These are phyloP conservation scores for Hemicordylus capensis DNA, from an alignment of 2,113 vertebrate genomes.

Conservation along the genomic window DNA sequence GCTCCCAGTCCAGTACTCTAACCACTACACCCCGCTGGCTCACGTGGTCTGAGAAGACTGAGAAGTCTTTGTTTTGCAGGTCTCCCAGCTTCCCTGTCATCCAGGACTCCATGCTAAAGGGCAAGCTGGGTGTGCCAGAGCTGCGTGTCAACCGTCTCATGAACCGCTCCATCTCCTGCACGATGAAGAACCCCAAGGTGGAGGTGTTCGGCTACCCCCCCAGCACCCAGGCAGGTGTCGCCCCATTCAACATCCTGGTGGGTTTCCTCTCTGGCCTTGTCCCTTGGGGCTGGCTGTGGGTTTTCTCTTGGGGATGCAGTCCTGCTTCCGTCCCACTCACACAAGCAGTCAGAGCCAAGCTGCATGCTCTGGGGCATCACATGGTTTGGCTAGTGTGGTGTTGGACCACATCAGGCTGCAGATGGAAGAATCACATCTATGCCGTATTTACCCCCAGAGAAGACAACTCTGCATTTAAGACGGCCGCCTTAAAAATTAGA, in stretches of 20 bases:
- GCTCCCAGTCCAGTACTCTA: too few relatives aligned
- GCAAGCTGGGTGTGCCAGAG: slow-evolving; percentile 92
- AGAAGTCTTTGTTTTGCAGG: slow-evolving; percentile 66
- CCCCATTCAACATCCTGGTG: slow-evolving; percentile 79
- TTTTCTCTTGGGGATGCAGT: slow-evolving; percentile 33
- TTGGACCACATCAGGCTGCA: not conserved
- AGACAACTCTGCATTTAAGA: too few relatives aligned
- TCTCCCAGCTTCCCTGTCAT: slow-evolving; percentile 97
- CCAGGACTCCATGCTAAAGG: slow-evolving; percentile 94
- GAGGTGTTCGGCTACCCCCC: slow-evolving; percentile 93
- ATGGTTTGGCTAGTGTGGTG: not conserved
- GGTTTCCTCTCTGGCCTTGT: slow-evolving; percentile 74
- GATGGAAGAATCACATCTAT: not conserved
- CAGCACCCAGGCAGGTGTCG: slow-evolving; percentile 92
- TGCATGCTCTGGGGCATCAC: too few relatives aligned
- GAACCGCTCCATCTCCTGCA: slow-evolving; percentile 96
- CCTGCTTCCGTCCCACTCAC: not conserved
- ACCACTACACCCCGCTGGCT: too few relatives aligned
- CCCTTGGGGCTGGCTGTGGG: slow-evolving; percentile 66
- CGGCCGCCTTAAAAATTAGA: too few relatives aligned
- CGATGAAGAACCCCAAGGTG: slow-evolving; percentile 96
- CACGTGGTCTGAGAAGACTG: too few relatives aligned
- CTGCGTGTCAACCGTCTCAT: slow-evolving; percentile 93
- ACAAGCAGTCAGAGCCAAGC: not conserved
- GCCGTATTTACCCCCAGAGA: too few relatives aligned